phyloP scores from a whole-genome alignment of 1,140 invertebrate genomes.

The Antheraea pernyi region DNA sequence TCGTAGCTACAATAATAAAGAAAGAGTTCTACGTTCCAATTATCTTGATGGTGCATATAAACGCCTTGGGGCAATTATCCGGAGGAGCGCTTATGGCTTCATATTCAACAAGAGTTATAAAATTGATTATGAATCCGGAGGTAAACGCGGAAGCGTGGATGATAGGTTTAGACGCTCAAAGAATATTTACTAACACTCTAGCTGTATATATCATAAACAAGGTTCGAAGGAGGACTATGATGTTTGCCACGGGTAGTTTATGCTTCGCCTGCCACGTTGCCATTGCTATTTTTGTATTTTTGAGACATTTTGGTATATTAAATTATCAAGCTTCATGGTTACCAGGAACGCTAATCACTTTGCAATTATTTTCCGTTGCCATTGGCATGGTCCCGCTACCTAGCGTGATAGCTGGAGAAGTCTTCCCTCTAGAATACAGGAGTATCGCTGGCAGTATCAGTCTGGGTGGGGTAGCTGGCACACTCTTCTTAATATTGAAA shows the following conservation, averaged over 20 bases:
- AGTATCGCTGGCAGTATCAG: slow-evolving; percentile 40
- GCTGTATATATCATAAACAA: slow-evolving; percentile 55
- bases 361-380: slow-evolving; percentile 34
- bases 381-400: slow-evolving; percentile 39
- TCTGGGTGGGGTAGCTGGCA: slow-evolving; percentile 16
- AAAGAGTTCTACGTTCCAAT: slow-evolving; percentile 63
- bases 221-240: slow-evolving; percentile 50
- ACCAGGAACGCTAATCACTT: slow-evolving; percentile 26
- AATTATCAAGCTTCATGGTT: slow-evolving; percentile 25
- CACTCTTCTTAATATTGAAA: slow-evolving; percentile 20
- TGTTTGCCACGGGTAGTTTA: slow-evolving; percentile 38
- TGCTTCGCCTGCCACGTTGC: slow-evolving; percentile 41
- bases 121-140: slow-evolving; percentile 67
- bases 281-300: slow-evolving; percentile 40
- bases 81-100: slow-evolving; percentile 80
- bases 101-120: slow-evolving; percentile 82
- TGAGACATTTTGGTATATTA: slow-evolving; percentile 11
- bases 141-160: slow-evolving; percentile 81
- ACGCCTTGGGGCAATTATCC: slow-evolving; percentile 47
- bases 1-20: slow-evolving; percentile 35
- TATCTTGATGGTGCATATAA: slow-evolving; percentile 50
- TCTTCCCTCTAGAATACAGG: slow-evolving; percentile 45
- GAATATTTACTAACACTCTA: slow-evolving; percentile 63
- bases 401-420: slow-evolving; percentile 40
- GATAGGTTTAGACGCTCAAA: slow-evolving; percentile 81